phyloP scores from a whole-genome alignment of 2,113 vertebrate genomes.

The Baryphthengus martii region DNA sequence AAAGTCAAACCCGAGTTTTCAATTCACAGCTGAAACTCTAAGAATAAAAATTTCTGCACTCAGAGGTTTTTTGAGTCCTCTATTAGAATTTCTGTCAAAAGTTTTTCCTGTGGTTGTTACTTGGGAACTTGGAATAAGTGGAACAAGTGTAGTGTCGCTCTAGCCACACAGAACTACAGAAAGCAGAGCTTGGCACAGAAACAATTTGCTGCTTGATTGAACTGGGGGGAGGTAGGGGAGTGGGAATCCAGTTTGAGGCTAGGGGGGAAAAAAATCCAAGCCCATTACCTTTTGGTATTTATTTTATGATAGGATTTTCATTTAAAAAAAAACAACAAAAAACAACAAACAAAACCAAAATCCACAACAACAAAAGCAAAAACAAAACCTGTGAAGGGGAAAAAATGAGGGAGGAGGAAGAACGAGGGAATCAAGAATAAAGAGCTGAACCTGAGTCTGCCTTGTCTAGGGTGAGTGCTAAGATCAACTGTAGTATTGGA shows the following conservation, averaged over 20 bases:
- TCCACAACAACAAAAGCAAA: no score
- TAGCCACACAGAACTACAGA: neutral
- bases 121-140: neutral
- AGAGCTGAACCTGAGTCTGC: neutral
- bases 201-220: neutral
- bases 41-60: neutral
- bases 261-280: neutral
- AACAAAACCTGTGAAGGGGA: neutral
- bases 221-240: neutral
- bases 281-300: neutral
- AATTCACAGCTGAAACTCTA: neutral
- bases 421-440: neutral
- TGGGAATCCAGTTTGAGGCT: neutral
- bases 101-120: neutral
- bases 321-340: no score
- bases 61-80: neutral
- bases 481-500: neutral
- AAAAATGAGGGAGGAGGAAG: neutral
- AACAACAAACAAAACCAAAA: neutral
- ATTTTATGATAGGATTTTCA: neutral
- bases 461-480: neutral
- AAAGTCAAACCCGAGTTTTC: neutral
- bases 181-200: neutral
- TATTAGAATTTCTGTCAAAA: neutral
- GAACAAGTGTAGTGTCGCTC: neutral